Base-by-base conservation (phyloP, 2,113 vertebrate genomes). In the Otus sunia region DNA sequence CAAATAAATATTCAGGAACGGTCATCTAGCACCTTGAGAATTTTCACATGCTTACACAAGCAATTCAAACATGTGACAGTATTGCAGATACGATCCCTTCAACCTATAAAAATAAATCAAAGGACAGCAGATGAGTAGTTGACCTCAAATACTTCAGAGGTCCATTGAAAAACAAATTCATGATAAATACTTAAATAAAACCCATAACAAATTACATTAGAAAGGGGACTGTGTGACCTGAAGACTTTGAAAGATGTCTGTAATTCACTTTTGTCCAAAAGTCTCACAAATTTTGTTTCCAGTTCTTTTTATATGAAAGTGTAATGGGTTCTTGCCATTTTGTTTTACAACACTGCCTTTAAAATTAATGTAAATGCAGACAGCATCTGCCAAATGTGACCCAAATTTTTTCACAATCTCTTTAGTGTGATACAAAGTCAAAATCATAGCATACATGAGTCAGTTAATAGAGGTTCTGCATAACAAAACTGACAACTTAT, bases 321-420 rank as follows among this genome's bases (percentile, higher is more conserved):
- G 2, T 83, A 63, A 75, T 55, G 12, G 4, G 19, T 80, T 47
- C 26, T 80, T 86, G 25, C 32, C 12, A 39, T 89, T 83, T 67
- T 79, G 25, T 55, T 92, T 91, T 78, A 36, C 23, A 75, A 45
- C 14, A 18, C 4, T 82, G 16, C 3, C n/a, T 71, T 39, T 74
- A 79, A 83, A 39, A 88, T 55, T 75, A 25, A 86, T 63, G 29
- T 76, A 95, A 86, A 88, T 45, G 50, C 32, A 86, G 25, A 59
- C 15, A 74, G 2, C 5, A 50, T 58, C 52, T 79, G 37, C n/a
- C 37, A 79, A 72, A 91, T 43, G 13, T 60, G 34, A 94, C 36
- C 34, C 30, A 69, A 6, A 5, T 34, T 60, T 87, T 87, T 95
- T 77, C 25, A 45, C 20, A 37, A 34, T 43, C 23, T 71, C 60